phyloP scores from a whole-genome alignment of 2,888 invertebrate genomes.

The Deladenus siricidicola region DNA sequence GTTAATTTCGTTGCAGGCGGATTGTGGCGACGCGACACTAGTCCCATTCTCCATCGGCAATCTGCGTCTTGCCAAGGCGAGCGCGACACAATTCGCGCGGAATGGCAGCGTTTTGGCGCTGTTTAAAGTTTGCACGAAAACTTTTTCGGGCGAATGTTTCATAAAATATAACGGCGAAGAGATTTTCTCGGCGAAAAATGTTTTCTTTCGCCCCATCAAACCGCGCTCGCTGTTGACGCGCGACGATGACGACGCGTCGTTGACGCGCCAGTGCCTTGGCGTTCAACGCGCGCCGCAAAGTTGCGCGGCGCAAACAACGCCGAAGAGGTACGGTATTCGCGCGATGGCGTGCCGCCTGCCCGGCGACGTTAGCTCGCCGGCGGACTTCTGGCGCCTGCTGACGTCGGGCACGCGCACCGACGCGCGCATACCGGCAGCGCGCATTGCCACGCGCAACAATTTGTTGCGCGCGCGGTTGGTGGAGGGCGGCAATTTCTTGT shows the following conservation, averaged over 20 bases:
- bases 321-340: conserved; percentile 23
- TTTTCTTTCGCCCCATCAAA: neutral
- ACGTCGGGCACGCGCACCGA: conserved; percentile 34
- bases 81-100: neutral
- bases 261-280: neutral
- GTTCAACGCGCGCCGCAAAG: neutral
- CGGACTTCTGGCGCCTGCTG: conserved; percentile 40
- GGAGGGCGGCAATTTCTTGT: conserved; percentile 46
- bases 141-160: neutral
- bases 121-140: neutral
- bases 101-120: neutral
- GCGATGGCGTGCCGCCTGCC: conserved; percentile 44
- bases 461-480: conserved; percentile 32
- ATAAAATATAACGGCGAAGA: neutral
- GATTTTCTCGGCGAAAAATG: neutral
- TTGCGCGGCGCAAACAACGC: neutral
- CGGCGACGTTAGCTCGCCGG: conserved; percentile 31
- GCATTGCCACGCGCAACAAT: conserved; percentile 39
- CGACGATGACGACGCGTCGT: neutral
- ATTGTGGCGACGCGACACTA: neutral
- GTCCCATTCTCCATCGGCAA: neutral
- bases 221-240: neutral
- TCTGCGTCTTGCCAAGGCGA: neutral
- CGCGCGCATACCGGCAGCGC: conserved; percentile 35
- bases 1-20: neutral